Evolutionary conservation across 1,140 invertebrate species (phyloP).

Genomic region (Nasonia vitripennis): DNA sequence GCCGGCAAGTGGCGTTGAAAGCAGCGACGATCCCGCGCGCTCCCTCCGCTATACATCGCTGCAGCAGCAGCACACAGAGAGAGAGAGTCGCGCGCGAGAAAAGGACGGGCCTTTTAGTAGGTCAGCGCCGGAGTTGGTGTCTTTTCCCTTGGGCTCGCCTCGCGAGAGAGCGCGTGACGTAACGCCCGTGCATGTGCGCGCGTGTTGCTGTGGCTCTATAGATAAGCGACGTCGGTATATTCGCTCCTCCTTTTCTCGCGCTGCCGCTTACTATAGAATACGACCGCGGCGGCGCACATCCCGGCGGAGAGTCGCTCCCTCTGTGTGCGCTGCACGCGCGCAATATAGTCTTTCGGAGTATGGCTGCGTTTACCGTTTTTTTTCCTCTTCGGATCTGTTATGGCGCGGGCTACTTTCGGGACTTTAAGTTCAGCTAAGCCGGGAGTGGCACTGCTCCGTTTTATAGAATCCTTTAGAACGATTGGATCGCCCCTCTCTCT

Average conservation of each 20-base stretch:
- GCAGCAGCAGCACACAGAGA: no score
- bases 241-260: no score
- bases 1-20: neutral
- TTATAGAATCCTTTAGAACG: no score
- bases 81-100: neutral
- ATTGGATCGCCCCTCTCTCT: no score
- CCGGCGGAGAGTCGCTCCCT: neutral
- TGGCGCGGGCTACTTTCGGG: neutral
- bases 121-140: neutral
- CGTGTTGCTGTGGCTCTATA: neutral
- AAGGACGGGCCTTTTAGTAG: conserved; percentile 11
- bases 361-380: neutral
- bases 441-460: neutral
- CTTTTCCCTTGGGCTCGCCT: neutral
- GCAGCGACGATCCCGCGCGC: neutral
- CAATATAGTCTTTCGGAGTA: neutral
- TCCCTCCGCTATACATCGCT: neutral
- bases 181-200: no score
- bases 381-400: neutral
- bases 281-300: neutral
- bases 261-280: no score
- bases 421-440: neutral
- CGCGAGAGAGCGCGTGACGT: neutral
- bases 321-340: neutral
- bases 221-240: neutral